A percentile compares a stretch with the other conserved stretches of the same genome.
These are phyloP conservation scores for Brenthis daphne DNA, from an alignment of 2,888 invertebrate species.

Conservation along the genomic window DNA sequence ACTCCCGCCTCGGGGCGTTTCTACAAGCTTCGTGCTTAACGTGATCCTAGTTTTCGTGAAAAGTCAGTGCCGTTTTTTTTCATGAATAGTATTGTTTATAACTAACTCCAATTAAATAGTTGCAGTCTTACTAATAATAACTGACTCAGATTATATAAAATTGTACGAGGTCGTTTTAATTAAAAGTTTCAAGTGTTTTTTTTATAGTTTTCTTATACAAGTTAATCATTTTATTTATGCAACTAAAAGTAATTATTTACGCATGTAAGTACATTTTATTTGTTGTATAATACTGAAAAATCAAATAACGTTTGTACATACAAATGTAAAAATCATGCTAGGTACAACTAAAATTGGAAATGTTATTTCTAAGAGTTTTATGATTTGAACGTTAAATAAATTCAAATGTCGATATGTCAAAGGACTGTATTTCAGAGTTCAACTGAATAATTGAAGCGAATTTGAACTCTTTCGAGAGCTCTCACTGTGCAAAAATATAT, in stretches of 20 bases:
- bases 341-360: not conserved
- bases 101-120: constrained; percentile 8
- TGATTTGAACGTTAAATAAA: constrained; percentile 24
- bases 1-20: constrained; percentile 68
- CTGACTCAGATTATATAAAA: not conserved
- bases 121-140: not conserved
- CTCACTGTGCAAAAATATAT: constrained; percentile 37
- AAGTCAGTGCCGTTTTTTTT: constrained; percentile 31
- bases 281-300: too few relatives aligned
- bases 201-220: not conserved
- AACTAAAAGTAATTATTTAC: too few relatives aligned
- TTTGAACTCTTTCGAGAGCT: constrained; percentile 32
- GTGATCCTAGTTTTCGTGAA: constrained; percentile 44
- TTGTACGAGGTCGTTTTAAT: not conserved
- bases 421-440: constrained; percentile 37
- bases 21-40: constrained; percentile 49
- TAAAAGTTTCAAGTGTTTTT: constrained; percentile 1
- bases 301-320: too few relatives aligned
- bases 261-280: too few relatives aligned
- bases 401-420: constrained; percentile 26
- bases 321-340: too few relatives aligned
- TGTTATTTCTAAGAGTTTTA: constrained; percentile 15
- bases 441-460: constrained; percentile 38
- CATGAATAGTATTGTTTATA: constrained; percentile 10
- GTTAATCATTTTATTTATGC: not conserved